phyloP scores from a whole-genome alignment of 2,888 invertebrate genomes.

The Dolomedes plantarius region DNA sequence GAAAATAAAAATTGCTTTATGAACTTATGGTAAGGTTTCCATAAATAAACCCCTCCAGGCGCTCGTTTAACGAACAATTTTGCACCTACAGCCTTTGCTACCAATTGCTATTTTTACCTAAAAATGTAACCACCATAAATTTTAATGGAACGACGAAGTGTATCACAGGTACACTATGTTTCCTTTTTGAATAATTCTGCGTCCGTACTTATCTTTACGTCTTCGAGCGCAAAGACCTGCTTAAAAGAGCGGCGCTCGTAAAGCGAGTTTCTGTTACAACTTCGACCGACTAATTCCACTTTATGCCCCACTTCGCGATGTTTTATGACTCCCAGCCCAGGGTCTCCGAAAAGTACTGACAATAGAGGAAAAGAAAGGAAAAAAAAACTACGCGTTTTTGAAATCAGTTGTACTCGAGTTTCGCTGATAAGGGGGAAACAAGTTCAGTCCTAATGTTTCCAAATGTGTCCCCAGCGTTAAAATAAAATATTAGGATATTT shows the following conservation, averaged over 20 bases:
- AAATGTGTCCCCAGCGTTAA: not conserved
- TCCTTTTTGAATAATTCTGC: too few relatives aligned
- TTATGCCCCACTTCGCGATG: not conserved
- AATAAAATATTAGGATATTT: not conserved
- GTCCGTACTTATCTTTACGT: too few relatives aligned
- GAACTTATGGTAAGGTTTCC: too few relatives aligned
- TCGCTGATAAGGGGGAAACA: not conserved
- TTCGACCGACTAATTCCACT: not conserved
- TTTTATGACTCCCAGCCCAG: not conserved
- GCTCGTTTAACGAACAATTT: too few relatives aligned
- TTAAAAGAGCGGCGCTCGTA: not conserved
- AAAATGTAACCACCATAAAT: too few relatives aligned
- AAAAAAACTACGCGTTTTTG: not conserved
- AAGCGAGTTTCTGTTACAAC: not conserved
- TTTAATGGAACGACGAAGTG: too few relatives aligned
- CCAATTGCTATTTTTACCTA: too few relatives aligned
- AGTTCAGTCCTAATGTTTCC: not conserved
- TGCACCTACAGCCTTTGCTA: too few relatives aligned
- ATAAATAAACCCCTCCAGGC: too few relatives aligned
- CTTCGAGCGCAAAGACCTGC: too few relatives aligned
- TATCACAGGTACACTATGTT: too few relatives aligned
- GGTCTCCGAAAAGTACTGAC: not conserved
- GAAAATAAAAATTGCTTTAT: too few relatives aligned
- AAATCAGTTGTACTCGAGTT: not conserved
- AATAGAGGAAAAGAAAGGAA: not conserved